Evolutionary conservation across 2,797 vertebrate genomes (phyloP), one percentile per base, ranked within the genome.

Genomic region (Argya squamiceps): DNA sequence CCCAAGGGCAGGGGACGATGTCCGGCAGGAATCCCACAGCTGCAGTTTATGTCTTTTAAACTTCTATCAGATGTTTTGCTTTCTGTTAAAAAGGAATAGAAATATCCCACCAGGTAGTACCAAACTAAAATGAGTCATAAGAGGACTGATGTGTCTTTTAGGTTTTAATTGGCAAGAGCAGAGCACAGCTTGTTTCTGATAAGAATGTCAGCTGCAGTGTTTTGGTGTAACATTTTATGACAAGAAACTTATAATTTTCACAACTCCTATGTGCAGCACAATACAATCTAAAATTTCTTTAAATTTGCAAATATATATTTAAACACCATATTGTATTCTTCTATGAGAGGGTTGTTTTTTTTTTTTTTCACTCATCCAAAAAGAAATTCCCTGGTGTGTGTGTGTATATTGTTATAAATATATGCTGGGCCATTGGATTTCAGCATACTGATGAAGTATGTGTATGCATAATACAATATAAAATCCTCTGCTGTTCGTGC

Each of bases 1-100:
- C 10, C 69, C 76, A 52, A 75, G 70, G 52, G 22, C 59, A 74
- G 15, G 26, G 27, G 9, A 55, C 11, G 15, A n/a, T 21, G 21
- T 27, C 34, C 41, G 65, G 49, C 29, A 70, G 50, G 46, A 68
- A 41, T 6, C 8, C 16, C 0, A 0, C 17, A 58, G 26, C 23
- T 75, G 37, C 13, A 26, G 8, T 69, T 69, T 67, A 26, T 39
- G 16, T 19, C 15, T 80, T 11, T 26, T 60, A 39, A 59, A 55
- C 3, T 46, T 84, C 39, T 49, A 7, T 53, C 6, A 2, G 10
- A 30, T 49, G 15, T 18, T n/a, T 43, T 34, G 16, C 30, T 41
- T 58, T 49, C 73, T 43, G 50, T 44, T 56, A 34, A 52, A 23
- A 69, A 55, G 27, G 32, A 73, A 41, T 24, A 56, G 29, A 80